Percentiles rank a stretch among this genome's conserved stretches.
These are phyloP conservation scores for Thinocorus orbignyianus DNA, from an alignment of 2,113 vertebrate species.

Conservation along the genomic window DNA sequence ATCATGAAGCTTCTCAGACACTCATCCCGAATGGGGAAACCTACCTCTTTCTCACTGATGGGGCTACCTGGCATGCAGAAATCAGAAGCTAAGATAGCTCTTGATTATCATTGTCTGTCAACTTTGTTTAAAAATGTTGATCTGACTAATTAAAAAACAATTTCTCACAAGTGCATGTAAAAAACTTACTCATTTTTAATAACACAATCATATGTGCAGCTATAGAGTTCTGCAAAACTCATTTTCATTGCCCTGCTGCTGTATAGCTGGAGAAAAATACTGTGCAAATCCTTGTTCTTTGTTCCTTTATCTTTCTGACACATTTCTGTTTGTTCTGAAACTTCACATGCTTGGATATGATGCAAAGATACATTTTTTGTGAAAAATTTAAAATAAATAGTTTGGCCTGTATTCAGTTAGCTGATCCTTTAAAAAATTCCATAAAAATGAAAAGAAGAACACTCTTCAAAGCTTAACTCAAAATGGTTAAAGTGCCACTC, in stretches of 20 bases:
- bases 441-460: neutral
- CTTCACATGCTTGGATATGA: conserved; percentile 14
- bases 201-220: neutral
- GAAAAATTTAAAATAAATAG: neutral
- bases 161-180: neutral
- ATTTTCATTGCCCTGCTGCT: neutral
- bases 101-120: neutral
- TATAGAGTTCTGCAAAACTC: neutral
- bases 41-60: neutral
- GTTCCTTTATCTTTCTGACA: conserved; percentile 12
- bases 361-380: neutral
- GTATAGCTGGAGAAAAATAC: neutral
- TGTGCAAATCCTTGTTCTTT: neutral
- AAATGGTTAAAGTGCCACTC: neutral
- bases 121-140: neutral
- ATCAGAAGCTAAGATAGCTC: neutral
- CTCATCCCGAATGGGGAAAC: neutral
- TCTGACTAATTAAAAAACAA: neutral
- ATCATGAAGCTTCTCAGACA: neutral
- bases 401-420: neutral
- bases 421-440: neutral
- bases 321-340: conserved; percentile 15
- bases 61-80: neutral
- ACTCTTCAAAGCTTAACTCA: neutral
- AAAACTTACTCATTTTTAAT: neutral